Evolutionary conservation across 2,797 vertebrate genomes (phyloP).

Genomic region (Paratrypauchen microcephalus): DNA sequence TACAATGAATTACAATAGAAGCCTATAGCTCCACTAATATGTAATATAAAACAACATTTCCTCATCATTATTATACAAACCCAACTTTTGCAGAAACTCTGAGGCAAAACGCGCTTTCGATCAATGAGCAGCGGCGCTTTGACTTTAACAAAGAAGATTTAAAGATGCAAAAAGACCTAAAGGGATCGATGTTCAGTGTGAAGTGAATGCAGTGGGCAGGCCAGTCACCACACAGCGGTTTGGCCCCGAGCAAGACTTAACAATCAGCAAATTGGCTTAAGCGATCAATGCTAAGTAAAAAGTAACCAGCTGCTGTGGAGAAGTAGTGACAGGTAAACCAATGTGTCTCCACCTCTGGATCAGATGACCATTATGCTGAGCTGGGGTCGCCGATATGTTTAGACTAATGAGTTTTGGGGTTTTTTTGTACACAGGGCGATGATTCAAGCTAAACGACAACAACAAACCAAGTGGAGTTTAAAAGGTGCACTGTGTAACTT

Average conservation of each 20-base stretch:
- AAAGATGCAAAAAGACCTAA: background rate
- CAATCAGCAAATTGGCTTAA: slow-evolving; percentile 1
- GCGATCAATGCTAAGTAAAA: slow-evolving; percentile 9
- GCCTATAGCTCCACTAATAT: background rate
- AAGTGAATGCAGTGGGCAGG: slow-evolving; percentile 1
- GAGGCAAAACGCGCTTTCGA: background rate
- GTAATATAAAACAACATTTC: background rate
- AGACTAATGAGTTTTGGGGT: background rate
- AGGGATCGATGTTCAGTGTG: background rate
- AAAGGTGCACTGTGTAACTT: too few species aligned
- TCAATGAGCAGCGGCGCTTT: background rate
- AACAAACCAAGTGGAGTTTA: background rate
- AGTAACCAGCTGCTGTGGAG: slow-evolving; percentile 5
- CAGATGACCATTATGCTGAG: background rate
- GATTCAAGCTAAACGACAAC: background rate
- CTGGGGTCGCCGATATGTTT: background rate
- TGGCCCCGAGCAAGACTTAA: background rate
- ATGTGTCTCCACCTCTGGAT: background rate
- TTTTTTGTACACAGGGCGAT: background rate
- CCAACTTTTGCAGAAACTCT: background rate
- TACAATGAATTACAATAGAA: background rate
- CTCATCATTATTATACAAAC: background rate
- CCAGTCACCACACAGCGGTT: background rate
- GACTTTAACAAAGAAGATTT: slow-evolving; percentile 5
- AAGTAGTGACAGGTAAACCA: slow-evolving; percentile 1